Evolutionary conservation across 2,888 invertebrate genomes (phyloP).

Genomic region (Pollenia labialis): DNA sequence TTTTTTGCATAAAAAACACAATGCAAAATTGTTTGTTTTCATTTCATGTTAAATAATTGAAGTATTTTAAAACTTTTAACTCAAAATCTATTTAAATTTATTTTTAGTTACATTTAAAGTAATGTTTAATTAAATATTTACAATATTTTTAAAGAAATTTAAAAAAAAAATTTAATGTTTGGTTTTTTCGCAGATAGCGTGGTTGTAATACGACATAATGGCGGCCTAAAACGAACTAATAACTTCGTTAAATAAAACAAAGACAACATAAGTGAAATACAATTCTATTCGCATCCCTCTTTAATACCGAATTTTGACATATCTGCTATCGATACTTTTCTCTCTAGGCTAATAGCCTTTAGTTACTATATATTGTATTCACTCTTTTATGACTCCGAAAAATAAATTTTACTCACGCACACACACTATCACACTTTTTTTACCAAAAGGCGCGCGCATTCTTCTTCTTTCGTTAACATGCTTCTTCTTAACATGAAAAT

Average conservation of each 20-base stretch:
- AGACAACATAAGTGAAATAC: slow-evolving; percentile 47
- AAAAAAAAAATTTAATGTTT: slow-evolving; percentile 75
- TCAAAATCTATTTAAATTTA: neutral
- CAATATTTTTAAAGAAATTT: slow-evolving; percentile 42
- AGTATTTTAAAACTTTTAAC: neutral
- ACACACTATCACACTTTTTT: slow-evolving; percentile 25
- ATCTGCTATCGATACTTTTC: neutral
- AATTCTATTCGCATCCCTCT: slow-evolving; percentile 46
- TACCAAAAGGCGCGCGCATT: slow-evolving; percentile 64
- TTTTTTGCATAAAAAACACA: slow-evolving; percentile 79
- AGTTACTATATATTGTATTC: slow-evolving; percentile 25
- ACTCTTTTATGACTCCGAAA: slow-evolving; percentile 67
- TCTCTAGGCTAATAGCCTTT: neutral
- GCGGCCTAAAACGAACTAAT: slow-evolving; percentile 85
- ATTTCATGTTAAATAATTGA: neutral
- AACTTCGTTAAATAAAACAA: slow-evolving; percentile 66
- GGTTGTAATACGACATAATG: slow-evolving; percentile 90
- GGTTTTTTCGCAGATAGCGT: slow-evolving; percentile 80
- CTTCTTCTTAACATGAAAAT: slow-evolving; percentile 48
- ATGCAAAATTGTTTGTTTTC: slow-evolving; percentile 52
- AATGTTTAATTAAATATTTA: slow-evolving; percentile 40
- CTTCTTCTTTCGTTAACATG: slow-evolving; percentile 43
- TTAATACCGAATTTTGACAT: slow-evolving; percentile 47
- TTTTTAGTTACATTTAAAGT: slow-evolving; percentile 9
- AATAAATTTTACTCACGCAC: slow-evolving; percentile 44